Base-by-base conservation (phyloP, 2,113 vertebrate species). In the Picathartes gymnocephalus region DNA sequence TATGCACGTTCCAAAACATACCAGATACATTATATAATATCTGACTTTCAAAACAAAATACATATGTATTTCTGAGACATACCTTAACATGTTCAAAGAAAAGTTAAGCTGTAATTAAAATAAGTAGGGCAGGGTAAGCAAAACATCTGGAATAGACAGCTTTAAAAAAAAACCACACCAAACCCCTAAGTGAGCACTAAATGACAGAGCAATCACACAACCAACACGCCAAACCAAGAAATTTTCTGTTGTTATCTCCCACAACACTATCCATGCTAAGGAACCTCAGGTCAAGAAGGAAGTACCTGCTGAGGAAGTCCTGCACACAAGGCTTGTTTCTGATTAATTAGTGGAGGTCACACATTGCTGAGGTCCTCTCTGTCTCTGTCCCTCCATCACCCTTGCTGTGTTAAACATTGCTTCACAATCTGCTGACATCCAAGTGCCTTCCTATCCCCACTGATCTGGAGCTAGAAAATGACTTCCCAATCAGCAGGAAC, bases 31-130 rank as follows among this genome's bases (percentile, higher is more conserved):
- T 88, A 79, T 95, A 97, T 93, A 96, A 94, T 90, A 94, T 58
- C 78, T 84, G 64, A 92, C 60, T 95, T 95, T 90, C 73, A 87
- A 89, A 91, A 90, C 30, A 87, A 76, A 84, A 70, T 60, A 54
- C 57, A 80, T 71, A 81, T 64, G 79, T 82, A 97, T 97, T 97
- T 93, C 89, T 92, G 92, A 97, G 94, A 97, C 92, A 94, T 95
- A 97, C 82, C 90, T 95, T 97, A 94, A 93, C 91, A 95, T 92
- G 95, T 97, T 97, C 96, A 98, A 98, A 97, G 96, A 89, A 93
- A 91, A 61, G 68, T 84, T 93, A 96, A 96, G 76, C 73, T 94
- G 42, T 97, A 97, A 98, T 97, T 98, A 97, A 85, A 96, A 91
- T 96, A 83, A 96, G 86, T 33, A 93, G 64, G 86, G 91, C 27